These are phyloP conservation scores for Cirrhinus mrigala DNA, from an alignment of 2,797 vertebrate genomes.

Conservation along the genomic window DNA sequence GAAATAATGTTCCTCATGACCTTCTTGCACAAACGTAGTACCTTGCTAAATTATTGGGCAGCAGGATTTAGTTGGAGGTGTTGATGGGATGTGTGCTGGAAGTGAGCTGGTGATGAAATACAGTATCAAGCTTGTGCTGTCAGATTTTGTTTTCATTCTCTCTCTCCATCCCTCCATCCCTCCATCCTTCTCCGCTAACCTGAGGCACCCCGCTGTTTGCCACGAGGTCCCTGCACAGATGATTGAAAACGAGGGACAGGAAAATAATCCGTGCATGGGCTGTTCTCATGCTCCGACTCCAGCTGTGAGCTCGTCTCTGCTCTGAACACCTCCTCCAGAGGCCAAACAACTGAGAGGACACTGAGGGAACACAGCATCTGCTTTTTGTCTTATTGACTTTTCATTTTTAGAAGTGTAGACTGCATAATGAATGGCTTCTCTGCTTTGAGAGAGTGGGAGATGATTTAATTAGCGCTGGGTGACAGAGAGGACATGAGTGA, in stretches of 20 bases:
- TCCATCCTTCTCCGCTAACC: conserved; percentile 13
- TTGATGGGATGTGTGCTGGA: conserved; percentile 8
- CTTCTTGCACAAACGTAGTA: neutral
- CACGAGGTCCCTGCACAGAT: conserved; percentile 36
- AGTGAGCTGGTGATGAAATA: conserved; percentile 30
- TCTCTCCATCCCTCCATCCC: conserved; percentile 21
- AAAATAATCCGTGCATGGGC: conserved; percentile 35
- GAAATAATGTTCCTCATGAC: neutral
- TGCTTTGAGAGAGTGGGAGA: conserved; percentile 22
- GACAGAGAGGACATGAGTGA: conserved; percentile 31
- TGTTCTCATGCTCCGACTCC: conserved; percentile 41
- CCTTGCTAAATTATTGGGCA: conserved; percentile 6
- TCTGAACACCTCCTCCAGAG: conserved; percentile 29
- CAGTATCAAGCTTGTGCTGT: conserved; percentile 22
- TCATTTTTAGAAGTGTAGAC: conserved; percentile 38
- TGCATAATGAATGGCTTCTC: conserved; percentile 44
- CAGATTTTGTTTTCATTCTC: conserved; percentile 26
- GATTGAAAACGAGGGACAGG: conserved; percentile 46
- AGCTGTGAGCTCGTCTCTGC: conserved; percentile 36
- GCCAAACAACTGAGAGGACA: conserved; percentile 37
- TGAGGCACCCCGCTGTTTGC: conserved; percentile 38
- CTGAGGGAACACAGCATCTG: conserved; percentile 37
- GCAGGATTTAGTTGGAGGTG: conserved; percentile 19
- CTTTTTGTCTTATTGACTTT: conserved; percentile 47
- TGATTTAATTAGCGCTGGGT: conserved; percentile 46